Evolutionary conservation across 2,113 vertebrate genomes (phyloP), one percentile per base, ranked within the genome.

Genomic region (Chunga burmeisteri): DNA sequence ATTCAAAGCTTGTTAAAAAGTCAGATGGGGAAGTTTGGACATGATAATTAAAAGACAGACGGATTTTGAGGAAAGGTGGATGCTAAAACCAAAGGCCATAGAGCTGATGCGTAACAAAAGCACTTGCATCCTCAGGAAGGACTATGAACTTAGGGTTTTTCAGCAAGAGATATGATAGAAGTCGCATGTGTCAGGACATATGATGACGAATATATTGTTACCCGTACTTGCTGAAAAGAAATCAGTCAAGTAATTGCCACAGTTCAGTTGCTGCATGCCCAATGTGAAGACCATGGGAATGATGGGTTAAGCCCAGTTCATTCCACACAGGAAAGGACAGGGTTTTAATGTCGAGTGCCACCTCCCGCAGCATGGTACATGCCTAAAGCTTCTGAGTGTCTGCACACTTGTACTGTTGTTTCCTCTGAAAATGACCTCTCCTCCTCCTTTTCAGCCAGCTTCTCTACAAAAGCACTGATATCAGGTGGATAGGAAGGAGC

Each of bases 141-240:
- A 4, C 29, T 67, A 0, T 0, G 1, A 49, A 29, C 53, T 42
- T 30, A 36, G 0, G 6, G 16, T 42, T 91, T 62, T 58, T 10
- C 17, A 42, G 49, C 1, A 3, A 47, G 38, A 46, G 11, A 6
- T 27, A 32, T 0, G 1, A 16, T 11, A 44, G 36, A 26, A 70
- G 8, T 44, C 52, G 44, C 2, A 1, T 11, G 21, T 11, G 3
- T 61, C 21, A 5, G 36, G 62, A 26, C 11, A 11, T 12, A 17
- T 2, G 17, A 21, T 26, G 34, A 32, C 2, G 7, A 27, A 36
- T 2, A 20, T 29, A 8, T 66, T 38, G 7, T 36, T 49, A 15
- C 18, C 20, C 1, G 1, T 22, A 30, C 20, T 40, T 63, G 16
- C 36, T 3, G 4, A 20, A n/a, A 73, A 59, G 49, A 75, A 8